Evolutionary conservation across 2,797 vertebrate genomes (phyloP).

Genomic region (Hoplostethus atlanticus): DNA sequence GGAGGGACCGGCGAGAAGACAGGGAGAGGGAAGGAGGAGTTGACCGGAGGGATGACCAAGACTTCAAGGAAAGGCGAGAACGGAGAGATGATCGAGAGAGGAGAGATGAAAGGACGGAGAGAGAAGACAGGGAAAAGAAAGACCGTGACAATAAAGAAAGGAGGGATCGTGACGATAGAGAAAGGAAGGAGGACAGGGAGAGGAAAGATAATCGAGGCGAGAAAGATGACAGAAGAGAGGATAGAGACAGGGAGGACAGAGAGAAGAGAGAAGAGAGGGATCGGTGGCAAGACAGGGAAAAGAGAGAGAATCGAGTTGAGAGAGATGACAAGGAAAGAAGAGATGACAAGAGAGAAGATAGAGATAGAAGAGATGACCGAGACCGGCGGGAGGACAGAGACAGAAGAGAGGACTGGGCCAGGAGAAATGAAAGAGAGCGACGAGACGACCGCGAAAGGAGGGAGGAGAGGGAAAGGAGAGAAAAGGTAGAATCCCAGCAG

Average conservation of each 20-base stretch:
- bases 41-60: constrained; percentile 5
- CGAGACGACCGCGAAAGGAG: constrained; percentile 50
- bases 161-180: constrained; percentile 30
- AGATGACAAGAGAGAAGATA: constrained; percentile 21
- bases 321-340: not conserved
- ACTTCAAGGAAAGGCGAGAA: constrained; percentile 41
- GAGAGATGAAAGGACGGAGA: constrained; percentile 37
- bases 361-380: constrained; percentile 12
- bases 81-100: constrained; percentile 32
- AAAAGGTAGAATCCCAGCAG: constrained; percentile 43
- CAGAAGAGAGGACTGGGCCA: constrained; percentile 47
- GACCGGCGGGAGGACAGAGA: constrained; percentile 40
- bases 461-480: constrained; percentile 59
- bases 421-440: constrained; percentile 65
- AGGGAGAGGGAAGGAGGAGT: constrained; percentile 38
- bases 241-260: constrained; percentile 26
- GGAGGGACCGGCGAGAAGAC: constrained; percentile 46
- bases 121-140: constrained; percentile 39
- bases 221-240: constrained; percentile 40
- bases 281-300: constrained; percentile 1
- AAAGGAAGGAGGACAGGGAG: constrained; percentile 46
- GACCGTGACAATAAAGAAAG: constrained; percentile 38
- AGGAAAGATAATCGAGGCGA: constrained; percentile 19
- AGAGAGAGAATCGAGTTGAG: constrained; percentile 5
- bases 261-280: constrained; percentile 41